Conservation (phyloP, 1,140 invertebrate genomes). For the Bombus waltoni region DNA sequence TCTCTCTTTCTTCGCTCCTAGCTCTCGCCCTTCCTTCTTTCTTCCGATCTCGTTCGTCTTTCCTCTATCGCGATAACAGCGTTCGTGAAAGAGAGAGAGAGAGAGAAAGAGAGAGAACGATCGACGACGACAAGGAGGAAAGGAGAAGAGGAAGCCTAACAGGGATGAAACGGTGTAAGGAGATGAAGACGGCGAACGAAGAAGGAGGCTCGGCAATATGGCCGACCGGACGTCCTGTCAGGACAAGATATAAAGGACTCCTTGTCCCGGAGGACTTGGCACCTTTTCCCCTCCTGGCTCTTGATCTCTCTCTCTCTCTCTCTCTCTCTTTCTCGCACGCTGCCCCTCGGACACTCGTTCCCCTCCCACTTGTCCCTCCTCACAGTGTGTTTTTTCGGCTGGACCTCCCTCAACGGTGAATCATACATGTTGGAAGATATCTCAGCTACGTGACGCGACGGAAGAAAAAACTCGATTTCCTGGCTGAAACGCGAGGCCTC, state of each 20-base stretch:
- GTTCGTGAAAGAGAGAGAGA: not conserved
- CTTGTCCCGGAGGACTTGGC: conserved; percentile 49
- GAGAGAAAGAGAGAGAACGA: conserved; percentile 7
- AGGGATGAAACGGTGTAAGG: not conserved
- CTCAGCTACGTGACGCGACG: conserved; percentile 33
- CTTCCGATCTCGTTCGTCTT: conserved; percentile 15
- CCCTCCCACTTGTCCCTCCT: not conserved
- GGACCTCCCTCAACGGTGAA: conserved; percentile 39
- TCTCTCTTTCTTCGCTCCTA: not conserved
- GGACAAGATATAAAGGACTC: conserved; percentile 61
- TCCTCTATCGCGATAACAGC: conserved; percentile 7
- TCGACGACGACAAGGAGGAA: conserved; percentile 23
- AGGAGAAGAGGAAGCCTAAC: not conserved
- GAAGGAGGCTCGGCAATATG: conserved; percentile 52
- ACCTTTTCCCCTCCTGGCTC: conserved; percentile 37
- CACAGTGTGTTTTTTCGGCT: conserved; percentile 28
- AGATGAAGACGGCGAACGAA: not conserved
- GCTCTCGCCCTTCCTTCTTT: not conserved
- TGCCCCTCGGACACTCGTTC: not conserved
- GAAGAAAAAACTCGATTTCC: conserved; percentile 59
- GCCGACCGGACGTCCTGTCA: conserved; percentile 55
- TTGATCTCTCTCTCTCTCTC: not conserved
- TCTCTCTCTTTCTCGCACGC: not conserved
- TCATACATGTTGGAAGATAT: conserved; percentile 45
- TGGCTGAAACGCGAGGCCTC: not conserved